Base-by-base conservation (phyloP, 2,113 vertebrate species). In the Upupa epops region DNA sequence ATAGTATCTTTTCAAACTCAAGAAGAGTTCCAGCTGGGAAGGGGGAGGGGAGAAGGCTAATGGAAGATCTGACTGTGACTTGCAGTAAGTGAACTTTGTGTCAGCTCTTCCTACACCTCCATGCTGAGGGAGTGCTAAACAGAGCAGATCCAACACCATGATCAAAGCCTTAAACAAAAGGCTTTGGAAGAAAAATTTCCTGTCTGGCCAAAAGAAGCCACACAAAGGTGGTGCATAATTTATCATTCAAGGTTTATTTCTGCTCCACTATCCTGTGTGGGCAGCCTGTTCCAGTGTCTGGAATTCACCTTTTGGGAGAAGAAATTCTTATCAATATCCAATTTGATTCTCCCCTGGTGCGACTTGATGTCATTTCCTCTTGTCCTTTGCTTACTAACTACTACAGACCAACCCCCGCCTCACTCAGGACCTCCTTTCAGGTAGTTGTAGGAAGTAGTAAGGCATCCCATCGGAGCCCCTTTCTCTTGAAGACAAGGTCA, bases 201-300 rank as follows among this genome's bases (percentile, higher is more conserved):
- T 89, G 58, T 96, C 97, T 97, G 95, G 96, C 92, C 93, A 96
- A 92, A 95, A 97, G 93, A 96, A 89, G 94, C 65, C 26, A 83
- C 96, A 97, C 96, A 97, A 97, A 97, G 93, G 96, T 98, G 94
- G 95, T 96, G 91, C 94, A 95, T 97, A 96, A 97, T 97, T 97
- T 97, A 97, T 97, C 96, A 95, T 94, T 81, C 3, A 24, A 95
- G 80, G 93, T 97, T 97, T 96, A 95, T 97, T 96, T 94, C 88
- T 96, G 83, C 86, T 66, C 29, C 70, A 64, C 81, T 95, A 55
- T 48, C 46, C 40, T 42, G 40, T 42, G 11, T 42, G 40, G 40
- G 40, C 40, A 42, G 40, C 40, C 40, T 42, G 15, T 42, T 11
- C 40, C 40, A 42, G 40, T 42, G 40, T 42, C 40, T 42, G 40